Base-by-base conservation (phyloP, 2,888 invertebrate genomes). In the Agrenia bidenticulata region DNA sequence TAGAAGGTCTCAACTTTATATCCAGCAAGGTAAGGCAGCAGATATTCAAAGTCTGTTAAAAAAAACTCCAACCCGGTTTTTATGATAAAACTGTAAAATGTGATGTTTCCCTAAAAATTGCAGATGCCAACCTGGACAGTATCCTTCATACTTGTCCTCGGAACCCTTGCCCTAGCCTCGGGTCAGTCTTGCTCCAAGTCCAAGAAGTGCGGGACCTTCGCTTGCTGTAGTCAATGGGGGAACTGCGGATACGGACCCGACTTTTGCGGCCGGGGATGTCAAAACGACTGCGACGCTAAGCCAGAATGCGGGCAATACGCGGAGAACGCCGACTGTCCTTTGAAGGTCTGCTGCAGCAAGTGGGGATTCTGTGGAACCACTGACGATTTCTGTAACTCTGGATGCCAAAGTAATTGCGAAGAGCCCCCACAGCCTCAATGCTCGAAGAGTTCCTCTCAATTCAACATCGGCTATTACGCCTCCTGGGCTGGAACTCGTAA, bases 321-420 rank as follows among this genome's bases (percentile, higher is more conserved):
- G 23, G 23, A 41, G 4, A 54, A 58, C 9, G 5, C 4, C 7
- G 62, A 66, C 55, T 66, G 66, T 54, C 66, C 66, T 15, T 59
- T 66, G 4, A 41, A 54, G n/a, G 65, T 66, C 0, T 66, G 66
- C 41, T 66, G 66, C 21, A 42, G 45, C 2, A 62, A 66, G 24
- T 66, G 62, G 62, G 66, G 66, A 5, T 66, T 62, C 42, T 66
- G 66, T 39, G 66, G 66, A n/a, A 66, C 66, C 1, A 63, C 66
- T 0, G 62, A 62, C 45, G 66, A 66, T 1, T 66, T 66, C 27
- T 66, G 66, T 26, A 63, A 63, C 5, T 24, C n/a, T 2, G 66
- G 57, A 13, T 66, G 66, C 21, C 66, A 66, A 59, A 45, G 59
- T 42, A 66, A 66, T 54, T 66, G 66, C 49, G 62, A 59, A 19